A percentile compares a stretch with the other conserved stretches of the same genome.
These are phyloP conservation scores for Ostrea edulis DNA, from an alignment of 1,140 invertebrate species.

Conservation along the genomic window DNA sequence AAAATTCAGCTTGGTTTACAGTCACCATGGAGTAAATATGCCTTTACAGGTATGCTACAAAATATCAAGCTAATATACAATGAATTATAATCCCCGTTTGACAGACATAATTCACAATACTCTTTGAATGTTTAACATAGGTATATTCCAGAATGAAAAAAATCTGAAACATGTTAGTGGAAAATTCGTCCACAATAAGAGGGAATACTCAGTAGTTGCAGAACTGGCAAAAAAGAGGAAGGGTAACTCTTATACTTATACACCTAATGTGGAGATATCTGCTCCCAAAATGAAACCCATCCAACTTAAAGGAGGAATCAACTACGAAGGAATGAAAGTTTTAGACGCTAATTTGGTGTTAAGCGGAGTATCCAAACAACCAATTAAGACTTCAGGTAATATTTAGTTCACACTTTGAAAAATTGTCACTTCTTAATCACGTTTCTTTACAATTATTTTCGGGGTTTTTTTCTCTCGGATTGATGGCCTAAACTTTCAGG, in stretches of 20 bases:
- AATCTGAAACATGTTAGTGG: constrained; percentile 61
- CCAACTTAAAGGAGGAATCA: constrained; percentile 51
- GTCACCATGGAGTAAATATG: constrained; percentile 77
- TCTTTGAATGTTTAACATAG: neutral
- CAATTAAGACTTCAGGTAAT: constrained; percentile 55
- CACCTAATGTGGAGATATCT: constrained; percentile 63
- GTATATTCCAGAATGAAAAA: constrained; percentile 57
- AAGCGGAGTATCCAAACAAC: constrained; percentile 39
- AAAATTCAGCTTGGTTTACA: constrained; percentile 70
- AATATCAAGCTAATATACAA: neutral
- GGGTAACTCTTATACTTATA: constrained; percentile 55
- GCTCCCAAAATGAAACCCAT: constrained; percentile 57
- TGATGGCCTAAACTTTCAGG: neutral
- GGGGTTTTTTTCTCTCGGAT: no score
- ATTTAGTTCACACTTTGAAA: neutral
- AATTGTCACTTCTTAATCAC: no score
- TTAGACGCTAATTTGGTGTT: constrained; percentile 51
- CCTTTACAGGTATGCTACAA: constrained; percentile 69
- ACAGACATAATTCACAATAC: neutral
- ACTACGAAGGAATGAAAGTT: constrained; percentile 52
- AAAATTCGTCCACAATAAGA: constrained; percentile 63
- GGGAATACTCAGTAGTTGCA: constrained; percentile 63
- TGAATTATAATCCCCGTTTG: neutral
- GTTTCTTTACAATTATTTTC: no score
- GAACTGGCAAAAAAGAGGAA: constrained; percentile 53